Evolutionary conservation across 2,888 invertebrate genomes (phyloP), one percentile per base, ranked within the genome.

Genomic region (Panopea generosa): DNA sequence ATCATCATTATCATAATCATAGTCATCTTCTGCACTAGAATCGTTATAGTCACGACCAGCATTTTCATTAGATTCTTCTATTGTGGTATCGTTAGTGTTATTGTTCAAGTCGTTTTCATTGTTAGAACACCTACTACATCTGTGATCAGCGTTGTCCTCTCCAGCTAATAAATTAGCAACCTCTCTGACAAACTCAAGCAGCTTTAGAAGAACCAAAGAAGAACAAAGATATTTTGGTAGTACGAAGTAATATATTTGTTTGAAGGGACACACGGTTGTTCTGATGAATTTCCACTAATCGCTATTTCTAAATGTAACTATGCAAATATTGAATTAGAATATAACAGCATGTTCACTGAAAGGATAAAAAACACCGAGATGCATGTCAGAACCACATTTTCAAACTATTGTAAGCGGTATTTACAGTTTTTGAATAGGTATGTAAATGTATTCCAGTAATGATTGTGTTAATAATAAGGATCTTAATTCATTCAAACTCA

Each of bases 141-240:
- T 22, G 16, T 69, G 56, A 50, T 61, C 61, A 9, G 60, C 43
- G 4, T 20, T 38, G 45, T 66, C 49, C 18, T 70, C 73, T 20
- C 70, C 78, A 4, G 70, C 52, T 43, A 79, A 43, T 56, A 77
- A 27, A 49, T 74, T 45, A 16, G 73, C 70, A 45, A 77, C 56
- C 49, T 80, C 80, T 49, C 70, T 49, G 16, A 77, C 56, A 61
- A 66, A 80, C 1, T 80, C 76, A 20, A 57, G 76, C 73, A 80
- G 76, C 80, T 80, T 73, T 50, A 18, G 22, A 18, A 22, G n/a
- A 29, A 43, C 45, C 2, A 26, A n/a, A 57, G 7, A 22, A 24
- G 40, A 20, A 57, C 38, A 40, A 2, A 57, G 7, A 40, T 20
- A n/a, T n/a, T n/a, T n/a, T n/a, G n/a, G n/a, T n/a, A 11, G 40